Conservation (phyloP, 2,113 vertebrate genomes). For the Glaucidium brasilianum region DNA sequence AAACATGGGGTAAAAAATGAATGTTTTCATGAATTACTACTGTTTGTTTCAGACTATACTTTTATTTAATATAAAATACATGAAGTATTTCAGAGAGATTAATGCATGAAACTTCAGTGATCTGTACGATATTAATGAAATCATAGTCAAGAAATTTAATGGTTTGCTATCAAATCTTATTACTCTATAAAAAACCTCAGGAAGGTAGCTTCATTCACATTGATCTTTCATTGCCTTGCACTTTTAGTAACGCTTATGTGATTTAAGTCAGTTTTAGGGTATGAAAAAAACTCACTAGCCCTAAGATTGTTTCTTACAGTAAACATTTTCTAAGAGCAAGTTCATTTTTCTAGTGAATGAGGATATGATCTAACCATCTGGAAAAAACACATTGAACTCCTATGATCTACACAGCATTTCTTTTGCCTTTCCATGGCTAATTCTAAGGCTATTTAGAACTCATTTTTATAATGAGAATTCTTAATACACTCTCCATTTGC, state of each 20-base stretch:
- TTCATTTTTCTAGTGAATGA: background rate
- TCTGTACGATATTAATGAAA: background rate
- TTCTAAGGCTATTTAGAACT: background rate
- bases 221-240: background rate
- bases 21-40: fast-evolving
- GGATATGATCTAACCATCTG: background rate
- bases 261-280: background rate
- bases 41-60: background rate
- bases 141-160: background rate
- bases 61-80: background rate
- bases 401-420: background rate
- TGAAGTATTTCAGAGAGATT: background rate
- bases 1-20: background rate
- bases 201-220: background rate
- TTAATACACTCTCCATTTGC: background rate
- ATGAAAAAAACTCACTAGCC: background rate
- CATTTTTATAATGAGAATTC: background rate
- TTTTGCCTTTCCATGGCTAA: background rate
- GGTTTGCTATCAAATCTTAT: background rate
- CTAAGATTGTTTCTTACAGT: background rate
- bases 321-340: background rate
- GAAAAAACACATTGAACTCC: background rate
- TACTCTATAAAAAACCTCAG: background rate
- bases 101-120: background rate
- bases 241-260: background rate